phyloP scores from a whole-genome alignment of 1,140 invertebrate species.

The Chlorops oryzae region DNA sequence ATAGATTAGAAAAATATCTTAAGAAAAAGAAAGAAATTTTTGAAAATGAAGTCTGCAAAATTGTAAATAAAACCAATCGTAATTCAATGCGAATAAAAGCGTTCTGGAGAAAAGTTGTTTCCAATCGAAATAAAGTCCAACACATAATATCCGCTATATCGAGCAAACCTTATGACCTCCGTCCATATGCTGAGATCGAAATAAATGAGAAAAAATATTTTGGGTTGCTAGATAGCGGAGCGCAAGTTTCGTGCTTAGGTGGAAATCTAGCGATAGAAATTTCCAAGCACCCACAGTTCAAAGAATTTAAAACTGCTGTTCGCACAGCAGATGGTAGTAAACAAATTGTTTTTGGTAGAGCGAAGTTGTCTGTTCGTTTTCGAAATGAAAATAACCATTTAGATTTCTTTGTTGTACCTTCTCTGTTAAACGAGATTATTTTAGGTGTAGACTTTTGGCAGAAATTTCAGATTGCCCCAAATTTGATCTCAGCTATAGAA shows the following conservation, averaged over 20 bases:
- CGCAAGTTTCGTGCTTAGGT: conserved; percentile 13
- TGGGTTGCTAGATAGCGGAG: conserved; percentile 10
- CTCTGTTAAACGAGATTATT: conserved; percentile 6
- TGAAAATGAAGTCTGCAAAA: no score
- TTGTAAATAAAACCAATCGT: no score
- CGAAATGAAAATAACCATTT: conserved; percentile 2
- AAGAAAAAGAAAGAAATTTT: no score
- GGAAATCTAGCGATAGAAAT: not conserved
- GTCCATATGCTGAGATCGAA: conserved; percentile 7
- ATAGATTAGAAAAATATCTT: no score
- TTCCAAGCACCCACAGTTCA: not conserved
- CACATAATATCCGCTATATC: not conserved
- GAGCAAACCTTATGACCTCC: conserved; percentile 5
- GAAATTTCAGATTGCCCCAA: conserved; percentile 5
- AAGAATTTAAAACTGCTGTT: conserved; percentile 1
- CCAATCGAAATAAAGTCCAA: no score
- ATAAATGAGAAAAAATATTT: not conserved
- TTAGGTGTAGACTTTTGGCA: conserved; percentile 18
- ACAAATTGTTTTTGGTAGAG: not conserved
- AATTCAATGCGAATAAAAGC: no score
- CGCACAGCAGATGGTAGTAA: conserved; percentile 9
- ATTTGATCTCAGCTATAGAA: not conserved
- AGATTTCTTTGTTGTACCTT: conserved; percentile 12
- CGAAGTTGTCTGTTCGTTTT: not conserved
- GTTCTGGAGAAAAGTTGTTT: no score